Evolutionary conservation across 2,888 invertebrate species (phyloP).

Genomic region (Carterocephalus palaemon): DNA sequence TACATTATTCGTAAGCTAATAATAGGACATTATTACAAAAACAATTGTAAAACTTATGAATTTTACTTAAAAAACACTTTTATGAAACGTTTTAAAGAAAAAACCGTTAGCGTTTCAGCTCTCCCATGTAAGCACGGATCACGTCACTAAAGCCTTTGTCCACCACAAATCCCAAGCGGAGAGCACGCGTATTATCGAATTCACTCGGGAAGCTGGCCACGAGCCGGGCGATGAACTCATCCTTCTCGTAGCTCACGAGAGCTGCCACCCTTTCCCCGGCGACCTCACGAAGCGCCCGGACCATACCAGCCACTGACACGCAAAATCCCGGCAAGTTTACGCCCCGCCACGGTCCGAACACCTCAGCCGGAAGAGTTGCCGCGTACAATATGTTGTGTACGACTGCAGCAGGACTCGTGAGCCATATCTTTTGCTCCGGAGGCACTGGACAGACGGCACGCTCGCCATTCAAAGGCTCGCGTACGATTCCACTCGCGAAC

Average conservation of each 20-base stretch:
- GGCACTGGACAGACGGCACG: constrained; percentile 50
- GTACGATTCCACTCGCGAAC: constrained; percentile 62
- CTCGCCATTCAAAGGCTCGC: constrained; percentile 57
- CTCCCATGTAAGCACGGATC: constrained; percentile 46
- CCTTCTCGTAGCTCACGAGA: constrained; percentile 45
- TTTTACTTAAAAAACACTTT: no score
- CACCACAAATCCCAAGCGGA: constrained; percentile 51
- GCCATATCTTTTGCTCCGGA: constrained; percentile 49
- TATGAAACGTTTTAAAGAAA: no score
- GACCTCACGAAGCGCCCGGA: constrained; percentile 46
- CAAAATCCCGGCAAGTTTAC: constrained; percentile 58
- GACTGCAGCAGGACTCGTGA: constrained; percentile 53
- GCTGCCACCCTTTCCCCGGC: constrained; percentile 49
- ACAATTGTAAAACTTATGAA: no score
- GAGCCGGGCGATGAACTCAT: constrained; percentile 47
- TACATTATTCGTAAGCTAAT: no score
- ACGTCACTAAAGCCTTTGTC: constrained; percentile 53
- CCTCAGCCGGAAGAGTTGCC: constrained; percentile 40
- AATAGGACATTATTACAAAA: no score
- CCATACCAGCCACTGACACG: constrained; percentile 50
- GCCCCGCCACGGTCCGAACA: constrained; percentile 48
- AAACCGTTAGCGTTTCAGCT: no score
- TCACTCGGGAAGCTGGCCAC: constrained; percentile 52
- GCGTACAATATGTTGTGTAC: constrained; percentile 54
- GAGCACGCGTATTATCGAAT: constrained; percentile 52